A percentile compares a stretch with the other conserved stretches of the same genome.
These are phyloP conservation scores for Platysternon megacephalum DNA, from an alignment of 2,113 vertebrate species.

Conservation along the genomic window DNA sequence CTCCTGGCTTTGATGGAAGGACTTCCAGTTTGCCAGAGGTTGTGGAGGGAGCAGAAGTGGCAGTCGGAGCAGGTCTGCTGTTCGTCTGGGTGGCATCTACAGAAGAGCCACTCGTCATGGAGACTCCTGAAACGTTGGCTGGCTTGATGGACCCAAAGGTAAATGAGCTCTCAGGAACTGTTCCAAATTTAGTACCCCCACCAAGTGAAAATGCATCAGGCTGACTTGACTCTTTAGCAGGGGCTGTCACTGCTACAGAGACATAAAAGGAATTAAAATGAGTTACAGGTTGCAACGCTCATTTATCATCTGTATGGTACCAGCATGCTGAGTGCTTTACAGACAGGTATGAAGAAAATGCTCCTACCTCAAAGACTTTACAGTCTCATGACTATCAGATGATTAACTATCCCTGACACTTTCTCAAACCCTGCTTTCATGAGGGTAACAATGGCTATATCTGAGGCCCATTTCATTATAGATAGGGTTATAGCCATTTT, in stretches of 20 bases:
- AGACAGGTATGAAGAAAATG: not conserved
- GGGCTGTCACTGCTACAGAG: conserved; percentile 33
- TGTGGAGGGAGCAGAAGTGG: conserved; percentile 45
- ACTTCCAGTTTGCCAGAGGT: conserved; percentile 74
- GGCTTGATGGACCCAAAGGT: conserved; percentile 73
- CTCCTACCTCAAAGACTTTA: not conserved
- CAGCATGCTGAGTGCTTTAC: not conserved
- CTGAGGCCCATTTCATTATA: not conserved
- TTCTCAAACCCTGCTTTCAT: not conserved
- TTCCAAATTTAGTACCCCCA: conserved; percentile 78
- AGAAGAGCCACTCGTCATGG: not conserved
- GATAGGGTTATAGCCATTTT: not conserved
- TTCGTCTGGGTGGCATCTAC: conserved; percentile 63
- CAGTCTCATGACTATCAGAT: not conserved
- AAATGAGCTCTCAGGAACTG: conserved; percentile 73
- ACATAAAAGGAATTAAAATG: not conserved
- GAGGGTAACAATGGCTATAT: not conserved
- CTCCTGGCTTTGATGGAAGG: conserved; percentile 74
- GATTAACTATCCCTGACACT: not conserved
- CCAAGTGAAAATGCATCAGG: conserved; percentile 75
- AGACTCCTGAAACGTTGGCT: conserved; percentile 39
- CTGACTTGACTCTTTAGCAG: conserved; percentile 79
- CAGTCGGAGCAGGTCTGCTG: conserved; percentile 30
- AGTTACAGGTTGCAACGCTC: not conserved
- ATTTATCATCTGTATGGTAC: not conserved